Base-by-base conservation (phyloP, 1,140 invertebrate species). In the Berghia stephanieae region DNA sequence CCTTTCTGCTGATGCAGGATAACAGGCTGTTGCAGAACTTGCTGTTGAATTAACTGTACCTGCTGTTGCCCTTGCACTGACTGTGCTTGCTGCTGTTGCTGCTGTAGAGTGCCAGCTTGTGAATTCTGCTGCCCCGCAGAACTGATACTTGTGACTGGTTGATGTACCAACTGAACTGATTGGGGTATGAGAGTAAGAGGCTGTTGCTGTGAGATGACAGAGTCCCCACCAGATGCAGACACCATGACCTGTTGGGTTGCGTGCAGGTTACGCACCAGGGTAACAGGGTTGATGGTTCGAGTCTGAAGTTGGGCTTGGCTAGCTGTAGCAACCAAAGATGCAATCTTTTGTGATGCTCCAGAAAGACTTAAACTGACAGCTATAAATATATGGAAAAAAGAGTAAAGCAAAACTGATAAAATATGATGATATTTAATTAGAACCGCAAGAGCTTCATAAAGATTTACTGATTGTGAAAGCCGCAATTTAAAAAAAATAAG, bases 301-400 rank as follows among this genome's bases (percentile, higher is more conserved):
- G 75, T 34, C 60, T 66, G 66, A 36, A 80, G 78, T 77, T 84
- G 82, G 49, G 77, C 81, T 55, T 80, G 82, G 60, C 79, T 81
- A 52, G 79, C 77, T 43, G 81, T 79, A 46, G 82, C 82, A 40
- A 77, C 60, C 55, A 77, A 27, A 2, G 81, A 77, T 38, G 78
- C 78, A 27, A 80, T 80, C 43, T 78, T 69, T 55, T 82, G 79
- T 55, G 78, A 80, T 24, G 78, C 79, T 69, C 69, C 68, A 42
- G 69, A 75, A n/a, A 75, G 34, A 16, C 63, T 73, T 40, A 73
- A 68, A 42, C 79, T 67, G 31, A 75, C 75, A 77, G 74, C 70
- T 77, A 80, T 49, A 69, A n/a, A n/a, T n/a, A n/a, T n/a, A n/a
- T n/a, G n/a, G n/a, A n/a, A n/a, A n/a, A 13, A 70, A 68, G 4